Evolutionary conservation across 2,113 vertebrate species (phyloP), one percentile per base, ranked within the genome.

Genomic region (Boleophthalmus pectinirostris): DNA sequence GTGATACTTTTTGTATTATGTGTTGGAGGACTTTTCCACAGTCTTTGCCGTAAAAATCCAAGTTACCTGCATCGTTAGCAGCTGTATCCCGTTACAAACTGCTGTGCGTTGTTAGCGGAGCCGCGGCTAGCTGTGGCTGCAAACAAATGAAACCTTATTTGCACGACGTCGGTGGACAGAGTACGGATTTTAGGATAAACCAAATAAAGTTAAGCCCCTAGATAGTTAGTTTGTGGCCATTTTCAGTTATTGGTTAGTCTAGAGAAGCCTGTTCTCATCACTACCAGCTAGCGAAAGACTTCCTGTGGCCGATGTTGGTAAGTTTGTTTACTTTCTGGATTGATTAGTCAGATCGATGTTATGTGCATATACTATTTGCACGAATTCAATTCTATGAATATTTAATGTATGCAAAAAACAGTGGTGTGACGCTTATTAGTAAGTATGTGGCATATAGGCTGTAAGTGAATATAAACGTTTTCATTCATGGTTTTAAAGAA

Each of bases 281-380:
- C 20, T 11, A 21, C 8, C n/a, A 35, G 54, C 11, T 51, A 57
- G n/a, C 61, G n/a, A 38, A 24, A 38, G 2, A 61, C 56, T 68
- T 33, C 46, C 45, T 20, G 3, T 9, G 72, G n/a, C 74, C 67
- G 56, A 16, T 25, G 47, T 20, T 8, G 86, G 86, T 88, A 63
- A 87, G 86, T 87, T 84, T 87, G 81, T 81, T 85, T 70, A 74
- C 81, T 66, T 61, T 12, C 0, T 46, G 54, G 16, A 53, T 71
- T 57, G 2, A 8, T 16, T 51, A 18, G 53, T 47, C 24, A 53
- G 60, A 23, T 47, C 5, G 13, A 12, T 7, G 14, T 66, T 16
- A 12, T 16, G 21, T 47, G 20, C 21, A 33, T 33, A 20, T n/a
- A 10, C 1, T 11, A 10, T 33, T 16, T 61, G 33, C 58, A 6